Base-by-base conservation (phyloP, 1,140 invertebrate genomes). In the Neodiprion lecontei region DNA sequence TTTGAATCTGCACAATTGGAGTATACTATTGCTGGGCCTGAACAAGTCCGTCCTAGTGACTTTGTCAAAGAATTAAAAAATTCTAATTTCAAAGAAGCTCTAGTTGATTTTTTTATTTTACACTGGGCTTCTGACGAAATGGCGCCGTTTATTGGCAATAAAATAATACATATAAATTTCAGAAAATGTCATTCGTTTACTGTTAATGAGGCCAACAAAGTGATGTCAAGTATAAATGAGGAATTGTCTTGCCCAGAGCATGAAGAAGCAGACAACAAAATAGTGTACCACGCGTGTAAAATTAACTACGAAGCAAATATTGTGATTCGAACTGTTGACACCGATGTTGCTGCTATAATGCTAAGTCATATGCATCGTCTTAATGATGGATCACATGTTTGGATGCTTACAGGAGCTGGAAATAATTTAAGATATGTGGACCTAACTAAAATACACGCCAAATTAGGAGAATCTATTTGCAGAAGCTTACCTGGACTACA, bases 401-500 rank as follows among this genome's bases (percentile, higher is more conserved):
- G 73, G 76, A 75, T 81, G 72, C 50, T 74, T 66, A 28, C 72
- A 71, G 82, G 80, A 49, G 75, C 72, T 70, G 79, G 79, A 75
- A 83, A 83, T 67, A 75, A 75, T 9, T 47, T 73, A 72, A 76
- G 77, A 72, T 77, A 78, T 70, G 75, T 82, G 66, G 71, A 82
- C 70, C 7, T 82, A 48, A 79, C 71, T 2, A 71, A 77, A 70
- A 49, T 86, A 28, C 78, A 85, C 75, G 69, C 66, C 75, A 23
- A 79, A n/a, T 79, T 85, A 66, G 81, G 84, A 75, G n/a, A 66
- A 65, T 74, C 67, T 72, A 17, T 84, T 17, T 81, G 80, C 74
- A 47, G 49, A 75, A 74, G 71, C 48, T 80, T 87, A 67, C 81
- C 80, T 69, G 82, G 76, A 70, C 84, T 87, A 71, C 87, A 87